Conservation (phyloP, 2,888 invertebrate genomes). For the Caenorhabditis sp. region DNA sequence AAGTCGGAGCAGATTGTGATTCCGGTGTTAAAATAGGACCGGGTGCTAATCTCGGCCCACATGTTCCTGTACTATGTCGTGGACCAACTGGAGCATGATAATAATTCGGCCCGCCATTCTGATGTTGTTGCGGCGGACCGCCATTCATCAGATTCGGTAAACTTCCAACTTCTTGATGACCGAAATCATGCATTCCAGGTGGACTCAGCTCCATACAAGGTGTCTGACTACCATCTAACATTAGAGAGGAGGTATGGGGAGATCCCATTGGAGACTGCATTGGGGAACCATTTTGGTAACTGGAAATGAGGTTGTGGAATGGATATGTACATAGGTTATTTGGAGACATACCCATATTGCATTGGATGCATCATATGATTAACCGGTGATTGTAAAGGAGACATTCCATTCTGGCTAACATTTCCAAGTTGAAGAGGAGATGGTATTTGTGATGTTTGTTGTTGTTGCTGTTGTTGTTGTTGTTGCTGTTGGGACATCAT, state of each 20-base stretch:
- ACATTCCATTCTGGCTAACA: constrained; percentile 19
- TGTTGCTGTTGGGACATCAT: constrained; percentile 37
- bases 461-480: constrained; percentile 32
- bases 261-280: constrained; percentile 48
- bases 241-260: constrained; percentile 44
- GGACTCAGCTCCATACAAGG: constrained; percentile 50
- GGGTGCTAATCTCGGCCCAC: constrained; percentile 50
- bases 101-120: constrained; percentile 10
- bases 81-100: constrained; percentile 36
- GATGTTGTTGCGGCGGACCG: constrained; percentile 14
- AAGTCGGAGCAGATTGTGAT: constrained; percentile 65
- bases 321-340: no score
- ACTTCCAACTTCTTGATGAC: constrained; percentile 27
- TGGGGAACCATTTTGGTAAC: constrained; percentile 45
- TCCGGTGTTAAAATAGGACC: constrained; percentile 49
- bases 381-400: constrained; percentile 34
- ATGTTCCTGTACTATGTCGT: constrained; percentile 52
- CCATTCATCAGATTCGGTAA: constrained; percentile 25
- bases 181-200: constrained; percentile 37
- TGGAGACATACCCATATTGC: constrained; percentile 1
- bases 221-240: constrained; percentile 44
- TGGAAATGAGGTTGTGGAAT: no score
- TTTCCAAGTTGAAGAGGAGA: constrained; percentile 17
- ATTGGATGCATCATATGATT: constrained; percentile 45
- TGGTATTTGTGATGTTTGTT: constrained; percentile 27